Conservation (phyloP, 2,888 invertebrate genomes). For the Alloscopus bannaensis region DNA sequence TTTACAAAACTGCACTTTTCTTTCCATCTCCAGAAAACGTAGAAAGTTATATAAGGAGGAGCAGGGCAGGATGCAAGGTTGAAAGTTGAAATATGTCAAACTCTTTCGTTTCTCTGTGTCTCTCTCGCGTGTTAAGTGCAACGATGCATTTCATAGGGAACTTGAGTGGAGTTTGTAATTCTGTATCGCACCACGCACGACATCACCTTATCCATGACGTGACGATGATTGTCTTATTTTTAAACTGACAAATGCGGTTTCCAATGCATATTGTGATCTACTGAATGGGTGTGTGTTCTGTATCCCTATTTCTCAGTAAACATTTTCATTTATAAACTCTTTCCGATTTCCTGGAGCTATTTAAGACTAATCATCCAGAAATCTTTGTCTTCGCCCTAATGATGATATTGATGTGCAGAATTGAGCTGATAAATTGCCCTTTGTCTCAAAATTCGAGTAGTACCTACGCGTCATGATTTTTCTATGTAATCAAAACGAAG, state of each 20-base stretch:
- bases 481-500: background rate
- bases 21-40: background rate
- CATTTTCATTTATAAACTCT: no score
- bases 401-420: background rate
- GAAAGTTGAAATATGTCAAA: constrained; percentile 36
- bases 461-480: background rate
- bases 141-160: constrained; percentile 18
- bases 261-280: background rate
- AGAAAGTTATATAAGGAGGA: background rate
- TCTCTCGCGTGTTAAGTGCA: constrained; percentile 39
- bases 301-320: no score
- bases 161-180: no score
- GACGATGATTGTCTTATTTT: background rate
- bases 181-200: no score
- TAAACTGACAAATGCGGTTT: no score
- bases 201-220: no score
- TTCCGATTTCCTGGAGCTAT: no score
- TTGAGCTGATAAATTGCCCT: background rate
- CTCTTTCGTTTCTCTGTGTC: no score
- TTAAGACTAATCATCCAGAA: background rate
- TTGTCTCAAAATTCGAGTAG: background rate
- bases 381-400: background rate
- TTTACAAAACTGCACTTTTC: background rate
- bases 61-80: constrained; percentile 4
- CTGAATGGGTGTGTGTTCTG: background rate